Conservation (phyloP, 2,888 invertebrate species). For the Trichopria drosophilae region DNA sequence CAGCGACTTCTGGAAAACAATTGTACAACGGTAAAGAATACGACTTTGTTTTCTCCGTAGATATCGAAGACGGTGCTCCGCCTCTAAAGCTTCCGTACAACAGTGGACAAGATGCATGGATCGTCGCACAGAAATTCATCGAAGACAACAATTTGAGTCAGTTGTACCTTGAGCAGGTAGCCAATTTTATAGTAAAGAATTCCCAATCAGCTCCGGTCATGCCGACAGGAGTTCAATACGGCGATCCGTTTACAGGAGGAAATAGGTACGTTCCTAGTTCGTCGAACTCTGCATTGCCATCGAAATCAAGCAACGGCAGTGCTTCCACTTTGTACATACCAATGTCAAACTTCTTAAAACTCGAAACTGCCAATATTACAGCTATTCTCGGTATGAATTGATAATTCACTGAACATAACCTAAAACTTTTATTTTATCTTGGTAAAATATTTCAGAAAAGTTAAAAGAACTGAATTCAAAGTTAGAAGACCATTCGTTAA, state of each 20-base stretch:
- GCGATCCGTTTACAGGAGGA: slow-evolving; percentile 72
- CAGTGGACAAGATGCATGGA: slow-evolving; percentile 87
- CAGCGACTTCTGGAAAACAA: slow-evolving; percentile 72
- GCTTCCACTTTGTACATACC: slow-evolving; percentile 57
- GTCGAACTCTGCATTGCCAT: slow-evolving; percentile 27
- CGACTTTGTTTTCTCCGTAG: slow-evolving; percentile 95
- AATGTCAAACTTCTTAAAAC: slow-evolving; percentile 64
- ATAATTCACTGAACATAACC: slow-evolving; percentile 5
- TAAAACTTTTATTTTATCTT: slow-evolving; percentile 8
- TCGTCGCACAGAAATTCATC: slow-evolving; percentile 87
- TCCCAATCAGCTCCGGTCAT: slow-evolving; percentile 57
- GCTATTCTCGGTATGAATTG: slow-evolving; percentile 70
- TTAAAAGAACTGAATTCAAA: slow-evolving; percentile 71
- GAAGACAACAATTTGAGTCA: slow-evolving; percentile 82
- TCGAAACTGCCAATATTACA: slow-evolving; percentile 76
- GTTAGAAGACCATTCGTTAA: slow-evolving; percentile 60
- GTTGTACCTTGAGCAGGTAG: slow-evolving; percentile 85
- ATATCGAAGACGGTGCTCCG: slow-evolving; percentile 87
- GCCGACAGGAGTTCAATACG: slow-evolving; percentile 47
- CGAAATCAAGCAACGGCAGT: slow-evolving; percentile 32
- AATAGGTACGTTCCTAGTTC: slow-evolving; percentile 70
- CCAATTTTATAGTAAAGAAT: slow-evolving; percentile 88
- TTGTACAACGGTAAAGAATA: slow-evolving; percentile 87
- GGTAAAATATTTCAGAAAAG: slow-evolving; percentile 47
- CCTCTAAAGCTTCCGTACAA: slow-evolving; percentile 91